Evolutionary conservation across 2,888 invertebrate species (phyloP), one percentile per base, ranked within the genome.

Genomic region (Caenorhabditis sinica): DNA sequence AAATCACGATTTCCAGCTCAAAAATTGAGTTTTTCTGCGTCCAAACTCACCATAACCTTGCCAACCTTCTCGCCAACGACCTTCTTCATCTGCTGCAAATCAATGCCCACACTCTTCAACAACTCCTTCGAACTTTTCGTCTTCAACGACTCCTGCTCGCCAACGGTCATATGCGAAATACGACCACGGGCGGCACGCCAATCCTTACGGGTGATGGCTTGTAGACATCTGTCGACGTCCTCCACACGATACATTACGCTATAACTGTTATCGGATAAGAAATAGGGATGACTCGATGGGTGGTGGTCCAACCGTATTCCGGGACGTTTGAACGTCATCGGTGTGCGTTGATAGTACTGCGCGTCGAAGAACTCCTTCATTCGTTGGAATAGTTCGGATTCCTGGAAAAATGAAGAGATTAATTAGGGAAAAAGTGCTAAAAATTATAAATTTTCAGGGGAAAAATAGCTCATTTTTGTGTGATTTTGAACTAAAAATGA

Each of bases 281-380:
- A 53, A 17, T n/a, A 43, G 25, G 28, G 23, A 53, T 17, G 15
- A 23, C 2, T 15, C 15, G 23, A 28, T 11, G 6, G 15, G 3
- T 2, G 25, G 25, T 11, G 5, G 28, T 53, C 74, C 63, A 61
- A 63, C 63, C 74, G 74, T 53, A 30, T n/a, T 40, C n/a, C 28
- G 1, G 65, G 23, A 15, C 77, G 60, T 28, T 69, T 77, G 51
- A 45, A 77, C n/a, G 30, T 13, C 6, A 61, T 49, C 8, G 77
- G 60, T 13, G 40, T 23, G 2, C 56, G 61, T 43, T 43, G 49
- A 60, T 61, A 69, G 36, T 81, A 81, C 11, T 66, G 53, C 4
- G 58, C 73, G 15, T 81, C 81, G 45, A 81, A 81, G 17, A 81
- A 81, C 53, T 74, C 74, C 30, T 83, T 53, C 79, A 74, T 83